Percentiles rank a stretch among this genome's conserved stretches.
Evolutionary conservation across 2,797 vertebrate genomes (phyloP).

Genomic region (Hippocampus kuda): DNA sequence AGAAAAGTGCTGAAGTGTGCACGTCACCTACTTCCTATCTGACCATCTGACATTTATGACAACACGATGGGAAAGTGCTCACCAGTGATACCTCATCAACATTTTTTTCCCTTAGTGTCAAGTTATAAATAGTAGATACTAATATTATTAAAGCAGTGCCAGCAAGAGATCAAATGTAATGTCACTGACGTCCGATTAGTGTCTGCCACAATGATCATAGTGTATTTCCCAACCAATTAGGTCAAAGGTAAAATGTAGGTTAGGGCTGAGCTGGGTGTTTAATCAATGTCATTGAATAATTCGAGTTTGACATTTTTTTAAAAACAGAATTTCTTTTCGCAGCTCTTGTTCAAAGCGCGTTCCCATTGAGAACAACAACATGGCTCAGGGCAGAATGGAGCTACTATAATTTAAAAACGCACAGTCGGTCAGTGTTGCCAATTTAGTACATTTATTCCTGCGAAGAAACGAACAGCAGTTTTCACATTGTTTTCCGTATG

Average conservation of each 20-base stretch:
- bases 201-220: neutral
- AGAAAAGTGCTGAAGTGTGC: conserved; percentile 42
- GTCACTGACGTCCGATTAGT: neutral
- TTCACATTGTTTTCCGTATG: neutral
- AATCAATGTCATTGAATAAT: neutral
- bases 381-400: neutral
- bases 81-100: neutral
- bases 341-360: neutral
- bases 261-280: neutral
- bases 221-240: neutral
- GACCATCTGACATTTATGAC: conserved; percentile 16
- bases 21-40: conserved; percentile 11
- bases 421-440: neutral
- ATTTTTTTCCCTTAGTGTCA: neutral
- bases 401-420: neutral
- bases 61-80: conserved; percentile 4
- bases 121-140: conserved; percentile 2
- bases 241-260: neutral
- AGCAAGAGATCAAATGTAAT: conserved; percentile 1
- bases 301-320: neutral
- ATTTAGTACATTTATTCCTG: neutral
- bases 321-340: neutral
- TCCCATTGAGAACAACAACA: neutral
- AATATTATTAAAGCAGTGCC: neutral
- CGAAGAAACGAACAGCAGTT: neutral